These are phyloP conservation scores for Argyresthia goedartella DNA, from an alignment of 2,888 invertebrate genomes.

Conservation along the genomic window DNA sequence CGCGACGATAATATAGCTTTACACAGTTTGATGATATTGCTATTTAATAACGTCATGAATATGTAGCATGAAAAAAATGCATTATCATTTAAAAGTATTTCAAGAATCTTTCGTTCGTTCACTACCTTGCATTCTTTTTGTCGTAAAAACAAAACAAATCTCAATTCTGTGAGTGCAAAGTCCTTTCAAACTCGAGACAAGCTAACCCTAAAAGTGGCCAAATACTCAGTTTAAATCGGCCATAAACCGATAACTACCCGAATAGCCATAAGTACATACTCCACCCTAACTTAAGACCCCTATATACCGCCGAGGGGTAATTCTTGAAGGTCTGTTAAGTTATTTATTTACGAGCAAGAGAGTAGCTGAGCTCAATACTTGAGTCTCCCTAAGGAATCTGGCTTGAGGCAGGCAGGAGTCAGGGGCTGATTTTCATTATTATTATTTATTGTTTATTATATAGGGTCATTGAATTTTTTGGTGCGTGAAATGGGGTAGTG, in stretches of 20 bases:
- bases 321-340: constrained; percentile 8
- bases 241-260: constrained; percentile 34
- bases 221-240: constrained; percentile 25
- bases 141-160: neutral
- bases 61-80: too few species aligned
- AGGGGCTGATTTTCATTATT: constrained; percentile 2
- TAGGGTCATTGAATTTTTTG: constrained; percentile 1
- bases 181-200: neutral
- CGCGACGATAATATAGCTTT: too few species aligned
- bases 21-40: too few species aligned
- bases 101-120: too few species aligned
- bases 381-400: neutral
- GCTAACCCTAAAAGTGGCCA: constrained; percentile 9
- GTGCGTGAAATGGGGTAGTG: neutral
- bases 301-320: constrained; percentile 16
- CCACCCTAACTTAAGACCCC: constrained; percentile 23
- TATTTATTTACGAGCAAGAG: constrained; percentile 6
- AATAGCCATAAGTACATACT: constrained; percentile 17
- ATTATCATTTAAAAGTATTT: too few species aligned
- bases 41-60: too few species aligned
- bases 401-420: neutral
- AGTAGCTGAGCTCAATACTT: constrained; percentile 5
- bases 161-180: neutral
- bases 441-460: constrained; percentile 1
- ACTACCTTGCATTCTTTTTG: neutral